These are phyloP conservation scores for Illadopsis cleaveri DNA, from an alignment of 2,113 vertebrate species.

Conservation along the genomic window DNA sequence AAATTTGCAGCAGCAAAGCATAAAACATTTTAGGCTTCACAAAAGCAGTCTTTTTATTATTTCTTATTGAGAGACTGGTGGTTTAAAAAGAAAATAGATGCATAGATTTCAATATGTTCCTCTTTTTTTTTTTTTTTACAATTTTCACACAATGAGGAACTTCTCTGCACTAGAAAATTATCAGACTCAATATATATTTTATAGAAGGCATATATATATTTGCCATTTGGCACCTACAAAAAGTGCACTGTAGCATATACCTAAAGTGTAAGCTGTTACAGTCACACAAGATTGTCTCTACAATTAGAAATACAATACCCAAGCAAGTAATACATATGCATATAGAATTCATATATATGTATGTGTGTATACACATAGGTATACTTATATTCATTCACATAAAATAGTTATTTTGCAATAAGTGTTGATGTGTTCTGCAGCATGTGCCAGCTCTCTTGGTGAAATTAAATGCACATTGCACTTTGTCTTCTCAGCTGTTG, in stretches of 20 bases:
- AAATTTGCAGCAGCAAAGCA: conserved; percentile 25
- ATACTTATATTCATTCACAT: background rate
- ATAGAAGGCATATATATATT: background rate
- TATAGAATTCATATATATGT: no score
- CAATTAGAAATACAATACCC: background rate
- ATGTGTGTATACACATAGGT: background rate
- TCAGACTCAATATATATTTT: background rate
- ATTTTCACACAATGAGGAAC: background rate
- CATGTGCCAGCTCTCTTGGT: background rate
- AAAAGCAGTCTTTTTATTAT: background rate
- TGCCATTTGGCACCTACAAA: background rate
- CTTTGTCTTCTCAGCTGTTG: background rate
- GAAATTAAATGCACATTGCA: background rate
- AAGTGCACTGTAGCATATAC: background rate
- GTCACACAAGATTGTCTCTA: background rate
- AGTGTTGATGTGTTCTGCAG: background rate
- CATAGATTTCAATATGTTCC: background rate
- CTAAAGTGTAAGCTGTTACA: background rate
- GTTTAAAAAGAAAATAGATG: background rate
- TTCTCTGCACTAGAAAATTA: background rate
- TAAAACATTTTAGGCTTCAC: conserved; percentile 8
- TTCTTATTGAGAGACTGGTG: background rate
- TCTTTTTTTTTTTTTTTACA: background rate
- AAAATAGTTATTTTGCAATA: background rate
- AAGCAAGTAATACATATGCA: background rate